phyloP scores from a whole-genome alignment of 2,113 vertebrate genomes.

The Leptobrachium ailaonicum region DNA sequence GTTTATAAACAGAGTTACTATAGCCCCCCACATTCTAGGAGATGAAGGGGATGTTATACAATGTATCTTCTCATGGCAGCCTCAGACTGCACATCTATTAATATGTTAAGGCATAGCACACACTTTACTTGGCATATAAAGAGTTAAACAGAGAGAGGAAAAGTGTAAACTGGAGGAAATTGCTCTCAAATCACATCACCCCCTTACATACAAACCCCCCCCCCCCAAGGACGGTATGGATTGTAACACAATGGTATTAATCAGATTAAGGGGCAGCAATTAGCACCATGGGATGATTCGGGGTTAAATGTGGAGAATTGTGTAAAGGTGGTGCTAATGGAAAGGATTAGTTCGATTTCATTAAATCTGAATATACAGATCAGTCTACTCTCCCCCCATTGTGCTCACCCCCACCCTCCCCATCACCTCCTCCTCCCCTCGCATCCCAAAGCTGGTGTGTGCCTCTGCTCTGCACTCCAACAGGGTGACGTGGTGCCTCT shows the following conservation, averaged over 20 bases:
- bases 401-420: conserved; percentile 18
- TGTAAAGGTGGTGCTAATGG: conserved; percentile 68
- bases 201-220: conserved; percentile 55
- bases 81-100: too few species aligned
- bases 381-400: conserved; percentile 59
- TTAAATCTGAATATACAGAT: conserved; percentile 90
- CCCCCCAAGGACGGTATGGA: conserved; percentile 14
- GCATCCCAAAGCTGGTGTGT: conserved; percentile 66
- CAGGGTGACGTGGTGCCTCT: conserved; percentile 88
- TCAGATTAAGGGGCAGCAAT: conserved; percentile 81
- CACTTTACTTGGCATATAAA: neutral
- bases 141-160: conserved; percentile 38
- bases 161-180: conserved; percentile 63
- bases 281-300: conserved; percentile 63
- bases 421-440: conserved; percentile 51
- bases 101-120: too few species aligned
- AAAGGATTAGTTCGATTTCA: conserved; percentile 90
- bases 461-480: conserved; percentile 75
- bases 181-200: conserved; percentile 58
- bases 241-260: conserved; percentile 75
- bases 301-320: conserved; percentile 57
- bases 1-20: too few species aligned
- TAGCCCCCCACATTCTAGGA: too few species aligned
- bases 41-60: too few species aligned
- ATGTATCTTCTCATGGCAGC: too few species aligned